Conservation (phyloP, 2,797 vertebrate genomes). For the Hipposideros larvatus region DNA sequence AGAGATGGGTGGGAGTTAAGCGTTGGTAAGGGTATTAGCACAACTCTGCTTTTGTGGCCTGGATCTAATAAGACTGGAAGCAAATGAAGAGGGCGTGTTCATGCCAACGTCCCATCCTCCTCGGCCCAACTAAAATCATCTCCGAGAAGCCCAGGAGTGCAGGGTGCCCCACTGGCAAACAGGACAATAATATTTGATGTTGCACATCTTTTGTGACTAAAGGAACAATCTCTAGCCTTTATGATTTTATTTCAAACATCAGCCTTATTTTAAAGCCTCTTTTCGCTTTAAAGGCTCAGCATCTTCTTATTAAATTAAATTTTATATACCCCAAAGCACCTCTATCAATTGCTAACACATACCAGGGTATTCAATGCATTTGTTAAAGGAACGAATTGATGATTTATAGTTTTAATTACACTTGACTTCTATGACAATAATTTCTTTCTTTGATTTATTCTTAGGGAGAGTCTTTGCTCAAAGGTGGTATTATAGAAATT, state of each 20-base stretch:
- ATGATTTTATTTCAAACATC: neutral
- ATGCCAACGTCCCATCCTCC: neutral
- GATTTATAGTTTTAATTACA: constrained; percentile 38
- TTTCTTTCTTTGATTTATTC: constrained; percentile 42
- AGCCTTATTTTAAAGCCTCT: neutral
- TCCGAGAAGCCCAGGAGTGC: neutral
- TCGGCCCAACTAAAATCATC: neutral
- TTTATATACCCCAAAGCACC: neutral
- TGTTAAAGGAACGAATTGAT: neutral
- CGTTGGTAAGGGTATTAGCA: neutral
- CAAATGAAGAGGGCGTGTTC: neutral
- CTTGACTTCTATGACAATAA: neutral
- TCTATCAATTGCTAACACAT: neutral
- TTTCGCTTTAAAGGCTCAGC: neutral
- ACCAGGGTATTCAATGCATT: neutral
- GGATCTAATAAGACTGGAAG: neutral
- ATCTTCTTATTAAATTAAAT: neutral
- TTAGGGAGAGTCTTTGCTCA: constrained; percentile 14
- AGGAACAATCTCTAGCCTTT: neutral
- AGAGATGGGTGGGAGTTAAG: neutral
- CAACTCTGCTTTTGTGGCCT: neutral
- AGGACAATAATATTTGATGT: neutral
- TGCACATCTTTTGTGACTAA: neutral
- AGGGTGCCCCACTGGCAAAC: neutral
- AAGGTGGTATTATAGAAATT: neutral